These are phyloP conservation scores for Mythimna ferrago DNA, from an alignment of 2,888 invertebrate genomes.

Conservation along the genomic window DNA sequence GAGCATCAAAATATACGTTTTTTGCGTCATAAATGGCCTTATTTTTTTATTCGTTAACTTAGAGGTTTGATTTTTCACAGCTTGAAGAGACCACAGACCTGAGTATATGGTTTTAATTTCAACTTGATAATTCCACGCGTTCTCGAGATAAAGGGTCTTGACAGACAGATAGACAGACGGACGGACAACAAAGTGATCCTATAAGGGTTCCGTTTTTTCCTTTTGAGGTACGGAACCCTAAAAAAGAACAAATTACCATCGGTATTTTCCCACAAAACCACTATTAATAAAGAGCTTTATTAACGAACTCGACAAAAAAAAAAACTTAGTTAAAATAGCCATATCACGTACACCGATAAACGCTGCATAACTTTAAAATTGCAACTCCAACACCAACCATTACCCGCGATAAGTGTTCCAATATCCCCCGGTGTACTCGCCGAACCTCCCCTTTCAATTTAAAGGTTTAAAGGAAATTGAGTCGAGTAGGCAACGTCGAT, in stretches of 20 bases:
- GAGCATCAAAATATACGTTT: too few relatives aligned
- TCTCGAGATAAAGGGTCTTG: too few relatives aligned
- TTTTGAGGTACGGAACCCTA: too few relatives aligned
- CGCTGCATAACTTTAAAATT: constrained; percentile 45
- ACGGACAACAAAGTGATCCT: too few relatives aligned
- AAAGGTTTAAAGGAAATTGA: constrained; percentile 64
- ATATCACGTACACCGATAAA: constrained; percentile 13
- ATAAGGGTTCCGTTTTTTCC: too few relatives aligned
- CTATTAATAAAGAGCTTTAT: not conserved
- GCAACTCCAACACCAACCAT: constrained; percentile 38
- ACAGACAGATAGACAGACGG: too few relatives aligned
- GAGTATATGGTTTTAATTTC: too few relatives aligned
- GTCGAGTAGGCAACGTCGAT: constrained; percentile 48
- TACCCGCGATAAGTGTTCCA: constrained; percentile 54
- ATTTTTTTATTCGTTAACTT: too few relatives aligned
- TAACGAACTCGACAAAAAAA: constrained; percentile 24
- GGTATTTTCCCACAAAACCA: not conserved
- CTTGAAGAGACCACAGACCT: too few relatives aligned
- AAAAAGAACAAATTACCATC: not conserved
- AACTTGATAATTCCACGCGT: too few relatives aligned
- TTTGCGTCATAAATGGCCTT: too few relatives aligned
- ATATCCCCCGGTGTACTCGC: constrained; percentile 39
- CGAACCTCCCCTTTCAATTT: constrained; percentile 59
- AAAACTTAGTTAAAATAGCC: not conserved
- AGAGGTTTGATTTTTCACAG: too few relatives aligned